Percentiles rank a stretch among this genome's conserved stretches.
Conservation (phyloP, 2,113 vertebrate species). For the Orthonyx spaldingii region DNA sequence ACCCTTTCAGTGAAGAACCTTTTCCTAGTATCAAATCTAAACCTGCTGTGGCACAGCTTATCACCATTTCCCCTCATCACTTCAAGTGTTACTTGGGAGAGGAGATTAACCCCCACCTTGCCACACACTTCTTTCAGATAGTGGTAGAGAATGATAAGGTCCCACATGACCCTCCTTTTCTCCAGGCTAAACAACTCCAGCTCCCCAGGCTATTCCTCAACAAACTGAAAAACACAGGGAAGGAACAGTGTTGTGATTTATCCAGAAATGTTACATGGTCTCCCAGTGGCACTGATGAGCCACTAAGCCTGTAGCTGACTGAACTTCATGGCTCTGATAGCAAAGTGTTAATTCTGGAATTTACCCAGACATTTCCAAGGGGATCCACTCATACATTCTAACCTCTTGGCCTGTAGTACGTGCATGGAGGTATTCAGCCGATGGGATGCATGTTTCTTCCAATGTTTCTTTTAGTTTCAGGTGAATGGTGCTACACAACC, state of each 20-base stretch:
- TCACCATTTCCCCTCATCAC: neutral
- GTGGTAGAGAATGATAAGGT: neutral
- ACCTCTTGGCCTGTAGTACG: neutral
- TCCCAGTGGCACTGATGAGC: neutral
- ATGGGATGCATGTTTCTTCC: neutral
- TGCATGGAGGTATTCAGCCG: neutral
- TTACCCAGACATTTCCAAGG: neutral
- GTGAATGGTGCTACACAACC: neutral
- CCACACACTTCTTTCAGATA: neutral
- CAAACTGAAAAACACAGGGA: neutral
- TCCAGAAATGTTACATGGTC: neutral
- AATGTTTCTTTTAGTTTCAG: neutral
- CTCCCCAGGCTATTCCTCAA: neutral
- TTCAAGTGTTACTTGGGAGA: neutral
- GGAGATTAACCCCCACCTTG: neutral
- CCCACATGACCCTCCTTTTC: neutral
- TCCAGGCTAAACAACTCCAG: neutral
- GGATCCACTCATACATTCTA: neutral
- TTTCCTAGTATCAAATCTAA: neutral
- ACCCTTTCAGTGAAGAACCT: neutral
- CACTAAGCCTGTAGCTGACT: neutral
- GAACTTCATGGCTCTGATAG: neutral
- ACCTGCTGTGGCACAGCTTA: neutral
- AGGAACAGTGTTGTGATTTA: neutral
- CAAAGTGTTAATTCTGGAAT: neutral